Percentiles rank a stretch among this genome's conserved stretches.
These are phyloP conservation scores for Alviniconcha strummeri DNA, from an alignment of 2,888 invertebrate genomes.

Conservation along the genomic window DNA sequence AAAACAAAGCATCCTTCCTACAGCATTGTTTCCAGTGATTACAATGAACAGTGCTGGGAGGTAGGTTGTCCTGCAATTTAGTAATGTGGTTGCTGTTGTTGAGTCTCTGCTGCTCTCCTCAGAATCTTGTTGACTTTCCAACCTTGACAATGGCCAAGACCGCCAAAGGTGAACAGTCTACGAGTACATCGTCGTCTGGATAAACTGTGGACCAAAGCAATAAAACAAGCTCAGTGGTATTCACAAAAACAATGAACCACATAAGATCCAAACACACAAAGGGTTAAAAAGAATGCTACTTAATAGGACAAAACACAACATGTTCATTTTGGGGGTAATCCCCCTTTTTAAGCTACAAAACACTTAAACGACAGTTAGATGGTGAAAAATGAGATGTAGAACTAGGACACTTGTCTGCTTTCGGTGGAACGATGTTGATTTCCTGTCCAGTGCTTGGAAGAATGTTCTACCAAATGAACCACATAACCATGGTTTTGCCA, in stretches of 20 bases:
- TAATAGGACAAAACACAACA: no score
- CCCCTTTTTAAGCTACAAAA: no score
- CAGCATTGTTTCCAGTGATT: neutral
- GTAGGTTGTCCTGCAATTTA: conserved; percentile 6
- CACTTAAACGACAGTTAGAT: no score
- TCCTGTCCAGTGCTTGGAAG: no score
- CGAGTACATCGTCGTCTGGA: conserved; percentile 69
- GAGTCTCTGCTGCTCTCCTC: conserved; percentile 19
- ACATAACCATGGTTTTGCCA: no score
- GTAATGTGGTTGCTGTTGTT: conserved; percentile 16
- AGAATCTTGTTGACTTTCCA: neutral
- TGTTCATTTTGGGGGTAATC: no score
- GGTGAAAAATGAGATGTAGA: no score
- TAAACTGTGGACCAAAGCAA: conserved; percentile 58
- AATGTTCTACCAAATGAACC: no score
- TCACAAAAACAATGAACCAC: no score
- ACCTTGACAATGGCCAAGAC: neutral
- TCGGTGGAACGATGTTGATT: no score
- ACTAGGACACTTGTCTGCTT: no score
- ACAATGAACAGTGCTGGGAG: conserved; percentile 23
- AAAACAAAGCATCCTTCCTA: neutral
- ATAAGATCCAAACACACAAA: neutral
- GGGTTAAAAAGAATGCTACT: neutral
- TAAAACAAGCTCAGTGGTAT: no score
- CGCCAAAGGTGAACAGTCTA: conserved; percentile 40